Percentiles rank a stretch among this genome's conserved stretches.
Evolutionary conservation across 2,888 invertebrate species (phyloP).

Genomic region (Stenodera caucasica): DNA sequence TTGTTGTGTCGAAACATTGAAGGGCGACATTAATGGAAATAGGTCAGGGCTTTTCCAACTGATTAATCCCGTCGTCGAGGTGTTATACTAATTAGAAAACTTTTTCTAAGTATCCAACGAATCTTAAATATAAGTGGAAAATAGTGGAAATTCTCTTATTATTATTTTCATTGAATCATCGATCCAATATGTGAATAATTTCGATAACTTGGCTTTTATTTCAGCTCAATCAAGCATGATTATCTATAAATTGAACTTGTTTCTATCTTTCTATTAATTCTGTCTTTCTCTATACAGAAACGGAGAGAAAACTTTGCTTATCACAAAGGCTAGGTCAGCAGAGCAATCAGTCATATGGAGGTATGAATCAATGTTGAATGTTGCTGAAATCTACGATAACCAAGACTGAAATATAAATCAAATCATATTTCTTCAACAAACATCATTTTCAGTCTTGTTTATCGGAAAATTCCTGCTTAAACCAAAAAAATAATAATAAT

Average conservation of each 20-base stretch:
- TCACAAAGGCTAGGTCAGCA: slow-evolving; percentile 57
- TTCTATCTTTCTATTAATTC: slow-evolving; percentile 30
- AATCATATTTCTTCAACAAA: slow-evolving; percentile 4
- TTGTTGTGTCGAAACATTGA: neutral
- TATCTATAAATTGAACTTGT: no score
- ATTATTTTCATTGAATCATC: no score
- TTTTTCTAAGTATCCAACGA: no score
- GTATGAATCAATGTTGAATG: slow-evolving; percentile 47
- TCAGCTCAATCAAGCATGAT: no score
- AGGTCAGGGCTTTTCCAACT: slow-evolving; percentile 9
- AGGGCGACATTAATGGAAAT: slow-evolving; percentile 7
- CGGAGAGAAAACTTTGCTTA: slow-evolving; percentile 57
- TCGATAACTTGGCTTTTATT: slow-evolving; percentile 9
- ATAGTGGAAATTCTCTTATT: no score
- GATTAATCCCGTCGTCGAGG: slow-evolving; percentile 11
- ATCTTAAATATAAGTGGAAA: no score
- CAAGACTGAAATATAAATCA: slow-evolving; percentile 20
- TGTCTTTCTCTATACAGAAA: slow-evolving; percentile 50
- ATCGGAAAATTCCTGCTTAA: neutral
- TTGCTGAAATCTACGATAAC: slow-evolving; percentile 23
- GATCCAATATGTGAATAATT: no score
- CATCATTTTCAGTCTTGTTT: slow-evolving; percentile 20
- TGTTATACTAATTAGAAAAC: slow-evolving; percentile 13
- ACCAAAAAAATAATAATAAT: no score
- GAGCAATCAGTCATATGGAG: slow-evolving; percentile 56